A percentile compares a stretch with the other conserved stretches of the same genome.
phyloP scores from a whole-genome alignment of 2,888 invertebrate species.

The Polyommatus icarus region DNA sequence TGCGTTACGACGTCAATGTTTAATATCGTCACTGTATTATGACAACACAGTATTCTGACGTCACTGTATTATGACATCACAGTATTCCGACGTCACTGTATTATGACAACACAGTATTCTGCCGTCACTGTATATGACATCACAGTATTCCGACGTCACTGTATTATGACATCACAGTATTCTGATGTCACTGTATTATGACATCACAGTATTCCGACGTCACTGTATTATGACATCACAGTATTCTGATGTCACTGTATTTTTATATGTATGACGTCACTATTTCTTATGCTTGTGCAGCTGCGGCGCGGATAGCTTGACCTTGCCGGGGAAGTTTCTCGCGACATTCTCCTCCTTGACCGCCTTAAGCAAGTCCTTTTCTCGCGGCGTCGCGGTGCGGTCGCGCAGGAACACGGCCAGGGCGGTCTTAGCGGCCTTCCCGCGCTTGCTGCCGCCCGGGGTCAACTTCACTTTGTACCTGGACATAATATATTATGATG shows the following conservation, averaged over 20 bases:
- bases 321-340: conserved; percentile 97
- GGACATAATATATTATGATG: conserved; percentile 30
- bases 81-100: too few relatives aligned
- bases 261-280: neutral
- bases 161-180: too few relatives aligned
- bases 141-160: too few relatives aligned
- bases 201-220: too few relatives aligned
- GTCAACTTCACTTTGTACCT: conserved; percentile 97
- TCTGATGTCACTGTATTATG: too few relatives aligned
- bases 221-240: too few relatives aligned
- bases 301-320: conserved; percentile 95
- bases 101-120: too few relatives aligned
- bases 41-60: too few relatives aligned
- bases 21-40: neutral
- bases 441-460: conserved; percentile 96
- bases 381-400: conserved; percentile 85
- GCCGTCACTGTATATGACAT: too few relatives aligned
- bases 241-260: too few relatives aligned
- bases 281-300: conserved; percentile 84
- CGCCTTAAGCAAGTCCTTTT: conserved; percentile 94
- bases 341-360: conserved; percentile 96
- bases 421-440: conserved; percentile 96
- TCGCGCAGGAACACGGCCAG: conserved; percentile 93
- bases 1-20: too few relatives aligned
- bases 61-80: too few relatives aligned